Evolutionary conservation across 2,888 invertebrate genomes (phyloP), one percentile per base, ranked within the genome.

Genomic region (Thymelicus lineola): DNA sequence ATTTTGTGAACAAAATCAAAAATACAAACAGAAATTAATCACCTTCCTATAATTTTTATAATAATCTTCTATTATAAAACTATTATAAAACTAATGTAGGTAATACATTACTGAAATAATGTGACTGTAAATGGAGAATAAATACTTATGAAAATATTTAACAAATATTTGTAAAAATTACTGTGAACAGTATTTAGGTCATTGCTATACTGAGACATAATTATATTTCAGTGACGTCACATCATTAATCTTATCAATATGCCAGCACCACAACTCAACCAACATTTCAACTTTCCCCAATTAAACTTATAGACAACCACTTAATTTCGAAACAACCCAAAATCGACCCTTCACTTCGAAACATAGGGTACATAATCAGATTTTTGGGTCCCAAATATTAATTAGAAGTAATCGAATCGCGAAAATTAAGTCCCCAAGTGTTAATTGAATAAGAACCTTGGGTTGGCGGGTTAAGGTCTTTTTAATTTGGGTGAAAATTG

Each of bases 301-400:
- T 74, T 74, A 73, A 74, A 71, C 69, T 73, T 72, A 66, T 69
- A 60, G 72, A 70, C 69, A 73, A 57, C 45, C 38, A 59, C 17
- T 45, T 28, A 59, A 61, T 61, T 48, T 48, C 35, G 35, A n/a
- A 48, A 14, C 46, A 28, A 46, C 35, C 61, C 28, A 61, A 61
- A 60, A 61, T 35, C 45, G 46, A 28, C n/a, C 46, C 38, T 61
- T 35, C 14, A 61, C 7, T 7, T n/a, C 1, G 9, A 28, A 46
- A 59, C 35, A 48, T n/a, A 66, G 17, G 48, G 58, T 66, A 38
- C 42, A 66, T 48, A 66, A 66, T 66, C 60, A n/a, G 58, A 38
- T 50, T 60, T 61, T 28, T 20, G 45, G 15, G 36, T 15, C 50
- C 62, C 53, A 66, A 63, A 53, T 58, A 35, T 62, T 66, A 65